These are phyloP conservation scores for Seira sanloemensis DNA, from an alignment of 2,888 invertebrate genomes.

Conservation along the genomic window DNA sequence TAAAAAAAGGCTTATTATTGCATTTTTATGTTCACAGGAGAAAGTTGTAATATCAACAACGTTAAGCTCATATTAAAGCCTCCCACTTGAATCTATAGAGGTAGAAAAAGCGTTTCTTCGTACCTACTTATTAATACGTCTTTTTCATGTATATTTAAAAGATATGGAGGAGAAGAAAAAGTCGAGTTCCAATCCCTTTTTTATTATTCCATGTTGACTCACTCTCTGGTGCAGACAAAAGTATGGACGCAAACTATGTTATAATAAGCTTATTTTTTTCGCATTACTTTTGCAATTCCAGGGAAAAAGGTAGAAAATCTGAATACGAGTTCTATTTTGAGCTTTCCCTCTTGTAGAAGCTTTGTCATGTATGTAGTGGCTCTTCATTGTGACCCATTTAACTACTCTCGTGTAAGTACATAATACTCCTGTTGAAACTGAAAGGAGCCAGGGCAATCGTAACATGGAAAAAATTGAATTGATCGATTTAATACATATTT, in stretches of 20 bases:
- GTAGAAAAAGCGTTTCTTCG: not conserved
- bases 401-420: not conserved
- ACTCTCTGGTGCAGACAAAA: not conserved
- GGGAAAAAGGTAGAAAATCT: not conserved
- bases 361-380: slow-evolving; percentile 6
- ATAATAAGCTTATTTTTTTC: slow-evolving; percentile 5
- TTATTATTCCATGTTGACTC: not conserved
- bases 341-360: not conserved
- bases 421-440: not conserved
- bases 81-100: not conserved
- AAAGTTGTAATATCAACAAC: slow-evolving; percentile 9
- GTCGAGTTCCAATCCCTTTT: not conserved
- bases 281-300: not conserved
- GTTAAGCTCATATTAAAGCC: not conserved
- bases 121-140: too few relatives aligned
- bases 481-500: slow-evolving; percentile 52
- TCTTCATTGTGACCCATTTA: slow-evolving; percentile 13
- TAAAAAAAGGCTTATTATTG: not conserved
- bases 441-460: not conserved
- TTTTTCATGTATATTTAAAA: too few relatives aligned
- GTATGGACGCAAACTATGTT: not conserved
- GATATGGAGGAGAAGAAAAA: too few relatives aligned
- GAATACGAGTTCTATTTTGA: slow-evolving; percentile 7
- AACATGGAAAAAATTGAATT: slow-evolving; percentile 37
- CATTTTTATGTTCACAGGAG: not conserved